Evolutionary conservation across 2,113 vertebrate species (phyloP), one percentile per base, ranked within the genome.

Genomic region (Himantopus leucocephalus): DNA sequence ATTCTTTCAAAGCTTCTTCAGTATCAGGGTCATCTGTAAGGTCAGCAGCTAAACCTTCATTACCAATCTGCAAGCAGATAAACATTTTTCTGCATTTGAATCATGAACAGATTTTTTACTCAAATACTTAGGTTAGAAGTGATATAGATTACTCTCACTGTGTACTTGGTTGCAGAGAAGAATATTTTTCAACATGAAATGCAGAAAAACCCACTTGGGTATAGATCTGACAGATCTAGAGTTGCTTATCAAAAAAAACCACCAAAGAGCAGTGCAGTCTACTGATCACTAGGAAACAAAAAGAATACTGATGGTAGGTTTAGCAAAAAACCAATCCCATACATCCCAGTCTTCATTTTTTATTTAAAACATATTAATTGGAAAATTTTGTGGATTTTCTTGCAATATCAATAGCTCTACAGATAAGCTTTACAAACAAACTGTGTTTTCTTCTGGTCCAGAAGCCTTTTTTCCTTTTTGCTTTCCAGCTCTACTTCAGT

Each of bases 1-100:
- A 99, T 97, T 99, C 99, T 98, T 99, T 99, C 97, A 99, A 98
- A 8, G 99, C 99, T 98, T 99, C 99, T 96, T 99, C 99, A 62
- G 99, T 99, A 98, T 99, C 99, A 12, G 98, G 97, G 59, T 99
- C 98, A 91, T 99, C 99, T 85, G 98, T 98, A 95, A 99, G 98
- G 94, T 99, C 99, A 35, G 99, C 99, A 48, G 99, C 98, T 97
- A 99, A 98, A 85, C 98, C 98, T 98, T 99, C 99, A 97, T 99
- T 99, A 94, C 98, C 98, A 88, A 99, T 98, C 98, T 99, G 88
- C 67, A 96, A 96, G 68, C 22, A 86, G 79, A 89, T 7, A 92
- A 87, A 56, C 17, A 67, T 64, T 87, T 90, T 90, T 62, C 41
- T 70, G 23, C 12, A 62, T 83, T 81, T 67, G 19, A 85, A 77